Evolutionary conservation across 2,113 vertebrate genomes (phyloP).

Genomic region (Tyto alba): DNA sequence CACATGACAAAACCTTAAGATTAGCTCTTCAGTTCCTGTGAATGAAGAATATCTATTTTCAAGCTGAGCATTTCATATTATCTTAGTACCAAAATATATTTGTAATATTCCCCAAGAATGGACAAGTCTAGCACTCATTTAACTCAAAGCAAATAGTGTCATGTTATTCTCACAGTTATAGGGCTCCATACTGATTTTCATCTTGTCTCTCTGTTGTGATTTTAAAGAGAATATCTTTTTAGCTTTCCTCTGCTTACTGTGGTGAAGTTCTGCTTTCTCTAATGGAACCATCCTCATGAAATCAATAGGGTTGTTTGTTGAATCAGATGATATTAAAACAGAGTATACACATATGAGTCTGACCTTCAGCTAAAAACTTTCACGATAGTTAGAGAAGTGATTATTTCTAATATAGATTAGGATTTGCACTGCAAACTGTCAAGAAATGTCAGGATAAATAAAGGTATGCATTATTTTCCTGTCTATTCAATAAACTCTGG

Average conservation of each 20-base stretch:
- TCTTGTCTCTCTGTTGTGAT: background rate
- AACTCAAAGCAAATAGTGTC: background rate
- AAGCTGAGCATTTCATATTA: conserved; percentile 3
- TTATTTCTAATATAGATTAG: conserved; percentile 41
- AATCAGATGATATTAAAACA: conserved; percentile 16
- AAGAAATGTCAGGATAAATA: conserved; percentile 45
- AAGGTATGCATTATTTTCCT: background rate
- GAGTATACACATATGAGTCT: background rate
- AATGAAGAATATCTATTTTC: conserved; percentile 10
- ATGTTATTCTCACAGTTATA: background rate
- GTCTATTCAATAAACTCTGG: background rate
- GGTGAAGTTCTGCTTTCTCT: background rate
- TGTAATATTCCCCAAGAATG: background rate
- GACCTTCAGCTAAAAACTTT: conserved; percentile 33
- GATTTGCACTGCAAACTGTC: background rate
- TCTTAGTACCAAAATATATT: background rate
- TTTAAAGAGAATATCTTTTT: background rate
- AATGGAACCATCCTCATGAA: background rate
- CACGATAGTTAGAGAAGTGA: background rate
- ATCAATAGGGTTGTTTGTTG: conserved; percentile 30
- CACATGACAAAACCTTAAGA: conserved; percentile 22
- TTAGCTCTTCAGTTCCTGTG: background rate
- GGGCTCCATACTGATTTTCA: background rate
- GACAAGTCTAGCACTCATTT: background rate
- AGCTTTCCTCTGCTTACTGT: background rate